Evolutionary conservation across 2,113 vertebrate species (phyloP).

Genomic region (Psephotus haematonotus): DNA sequence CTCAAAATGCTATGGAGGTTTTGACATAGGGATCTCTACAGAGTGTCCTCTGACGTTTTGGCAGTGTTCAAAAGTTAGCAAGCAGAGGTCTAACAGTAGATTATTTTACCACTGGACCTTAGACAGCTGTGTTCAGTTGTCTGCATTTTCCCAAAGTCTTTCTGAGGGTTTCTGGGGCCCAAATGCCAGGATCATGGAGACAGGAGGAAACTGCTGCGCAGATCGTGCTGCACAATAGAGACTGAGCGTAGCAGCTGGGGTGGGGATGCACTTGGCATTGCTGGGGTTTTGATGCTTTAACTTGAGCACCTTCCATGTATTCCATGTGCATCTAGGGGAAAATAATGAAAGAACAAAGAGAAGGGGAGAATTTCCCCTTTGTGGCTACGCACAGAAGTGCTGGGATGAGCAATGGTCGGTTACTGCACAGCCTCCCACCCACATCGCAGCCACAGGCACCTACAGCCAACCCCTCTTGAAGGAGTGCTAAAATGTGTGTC

Average conservation of each 20-base stretch:
- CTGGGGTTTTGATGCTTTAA: not conserved
- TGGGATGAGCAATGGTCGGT: not conserved
- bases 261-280: not conserved
- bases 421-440: constrained; percentile 6
- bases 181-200: not conserved
- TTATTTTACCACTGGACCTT: not conserved
- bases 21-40: not conserved
- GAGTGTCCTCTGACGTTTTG: not conserved
- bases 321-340: not conserved
- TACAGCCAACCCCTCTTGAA: not conserved
- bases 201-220: not conserved
- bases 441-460: not conserved
- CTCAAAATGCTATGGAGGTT: not conserved
- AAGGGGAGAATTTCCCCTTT: not conserved
- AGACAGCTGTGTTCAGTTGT: not conserved
- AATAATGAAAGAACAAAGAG: not conserved
- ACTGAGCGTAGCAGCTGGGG: not conserved
- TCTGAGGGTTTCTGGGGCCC: not conserved
- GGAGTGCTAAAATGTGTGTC: not conserved
- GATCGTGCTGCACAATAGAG: not conserved
- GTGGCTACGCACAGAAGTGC: not conserved
- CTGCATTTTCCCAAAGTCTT: not conserved
- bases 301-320: not conserved
- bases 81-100: not conserved
- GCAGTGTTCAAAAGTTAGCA: not conserved